These are phyloP conservation scores for Andricus curvator DNA, from an alignment of 2,888 invertebrate genomes.

Conservation along the genomic window DNA sequence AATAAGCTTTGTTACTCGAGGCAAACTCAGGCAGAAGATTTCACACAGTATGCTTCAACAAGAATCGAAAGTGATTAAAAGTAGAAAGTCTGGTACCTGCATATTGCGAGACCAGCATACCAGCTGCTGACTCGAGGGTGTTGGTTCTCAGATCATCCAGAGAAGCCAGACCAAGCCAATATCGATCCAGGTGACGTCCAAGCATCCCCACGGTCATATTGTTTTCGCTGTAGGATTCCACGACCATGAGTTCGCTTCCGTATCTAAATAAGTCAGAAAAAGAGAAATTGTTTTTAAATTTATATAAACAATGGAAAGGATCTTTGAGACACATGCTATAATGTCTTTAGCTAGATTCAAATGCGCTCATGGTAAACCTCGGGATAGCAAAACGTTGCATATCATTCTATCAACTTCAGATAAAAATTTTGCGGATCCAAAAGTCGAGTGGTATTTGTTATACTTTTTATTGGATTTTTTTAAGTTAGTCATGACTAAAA, in stretches of 20 bases:
- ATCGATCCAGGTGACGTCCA: slow-evolving; percentile 85
- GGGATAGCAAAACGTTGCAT: no score
- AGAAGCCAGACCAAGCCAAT: slow-evolving; percentile 94
- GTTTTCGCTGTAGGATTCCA: slow-evolving; percentile 94
- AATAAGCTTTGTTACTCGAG: background rate
- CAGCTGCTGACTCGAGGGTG: slow-evolving; percentile 95
- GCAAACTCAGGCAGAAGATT: slow-evolving; percentile 9
- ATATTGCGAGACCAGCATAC: slow-evolving; percentile 93
- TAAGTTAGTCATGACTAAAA: no score
- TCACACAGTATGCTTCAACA: slow-evolving; percentile 14
- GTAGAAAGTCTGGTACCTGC: slow-evolving; percentile 82
- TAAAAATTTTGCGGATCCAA: no score
- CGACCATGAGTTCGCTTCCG: slow-evolving; percentile 95
- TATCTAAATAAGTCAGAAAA: slow-evolving; percentile 83
- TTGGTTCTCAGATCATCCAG: slow-evolving; percentile 95
- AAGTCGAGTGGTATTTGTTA: no score
- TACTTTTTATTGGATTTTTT: no score
- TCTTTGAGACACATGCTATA: background rate
- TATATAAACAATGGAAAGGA: background rate
- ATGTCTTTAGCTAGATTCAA: background rate
- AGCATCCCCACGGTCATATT: slow-evolving; percentile 91
- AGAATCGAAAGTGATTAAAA: slow-evolving; percentile 48
- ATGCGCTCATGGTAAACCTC: no score
- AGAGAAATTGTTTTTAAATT: background rate
- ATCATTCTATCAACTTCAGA: no score